A percentile compares a stretch with the other conserved stretches of the same genome.
These are phyloP conservation scores for Oscheius sp. DNA, from an alignment of 2,888 invertebrate genomes.

Conservation along the genomic window DNA sequence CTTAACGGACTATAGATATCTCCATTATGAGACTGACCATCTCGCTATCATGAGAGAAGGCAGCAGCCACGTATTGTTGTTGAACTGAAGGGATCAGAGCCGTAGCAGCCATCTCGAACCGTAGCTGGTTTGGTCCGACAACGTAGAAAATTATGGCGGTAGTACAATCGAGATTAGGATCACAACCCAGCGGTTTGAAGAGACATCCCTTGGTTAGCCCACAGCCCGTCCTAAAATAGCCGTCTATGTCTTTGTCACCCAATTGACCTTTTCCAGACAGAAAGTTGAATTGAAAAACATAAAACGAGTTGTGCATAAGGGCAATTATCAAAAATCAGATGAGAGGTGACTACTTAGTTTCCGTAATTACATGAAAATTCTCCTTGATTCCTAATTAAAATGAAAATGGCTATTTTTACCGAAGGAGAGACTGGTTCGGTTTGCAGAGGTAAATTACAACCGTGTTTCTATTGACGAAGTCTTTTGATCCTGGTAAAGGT, in stretches of 20 bases:
- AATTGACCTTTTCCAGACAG: too few species aligned
- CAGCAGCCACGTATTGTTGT: constrained; percentile 66
- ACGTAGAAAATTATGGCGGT: constrained; percentile 55
- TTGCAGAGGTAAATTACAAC: too few species aligned
- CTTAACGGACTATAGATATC: constrained; percentile 35
- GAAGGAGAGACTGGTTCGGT: too few species aligned
- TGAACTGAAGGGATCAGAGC: constrained; percentile 60
- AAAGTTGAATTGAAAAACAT: too few species aligned
- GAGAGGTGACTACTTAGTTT: too few species aligned
- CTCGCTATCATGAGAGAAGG: constrained; percentile 58
- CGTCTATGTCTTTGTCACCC: too few species aligned
- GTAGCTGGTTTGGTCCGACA: constrained; percentile 53
- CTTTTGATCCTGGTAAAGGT: too few species aligned
- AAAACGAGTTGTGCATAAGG: neutral
- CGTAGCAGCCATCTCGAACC: constrained; percentile 61
- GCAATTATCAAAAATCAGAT: neutral
- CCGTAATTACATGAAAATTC: too few species aligned
- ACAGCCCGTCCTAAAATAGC: constrained; percentile 53
- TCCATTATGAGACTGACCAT: constrained; percentile 52
- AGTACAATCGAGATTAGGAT: constrained; percentile 65
- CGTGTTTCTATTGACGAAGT: too few species aligned
- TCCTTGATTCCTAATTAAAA: too few species aligned
- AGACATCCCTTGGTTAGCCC: constrained; percentile 63
- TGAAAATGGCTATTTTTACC: too few species aligned
- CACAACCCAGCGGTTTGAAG: constrained; percentile 65